Percentiles rank a stretch among this genome's conserved stretches.
Evolutionary conservation across 2,888 invertebrate genomes (phyloP).

Genomic region (Meandrusa payeni): DNA sequence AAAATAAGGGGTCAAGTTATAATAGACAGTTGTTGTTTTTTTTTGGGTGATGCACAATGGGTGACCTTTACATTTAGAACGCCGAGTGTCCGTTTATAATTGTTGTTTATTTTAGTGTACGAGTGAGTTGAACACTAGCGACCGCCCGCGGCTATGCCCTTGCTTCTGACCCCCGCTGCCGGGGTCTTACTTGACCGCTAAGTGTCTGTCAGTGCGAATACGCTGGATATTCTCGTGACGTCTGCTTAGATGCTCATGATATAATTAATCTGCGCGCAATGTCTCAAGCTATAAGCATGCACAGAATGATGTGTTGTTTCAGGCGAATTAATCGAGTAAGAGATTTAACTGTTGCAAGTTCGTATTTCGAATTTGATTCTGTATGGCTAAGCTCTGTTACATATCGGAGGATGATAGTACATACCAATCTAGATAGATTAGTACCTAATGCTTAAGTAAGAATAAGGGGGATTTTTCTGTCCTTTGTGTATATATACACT

Average conservation of each 20-base stretch:
- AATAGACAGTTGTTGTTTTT: constrained; percentile 39
- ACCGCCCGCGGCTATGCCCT: constrained; percentile 32
- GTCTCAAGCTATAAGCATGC: constrained; percentile 12
- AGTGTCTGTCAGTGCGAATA: constrained; percentile 29
- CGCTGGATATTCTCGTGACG: constrained; percentile 6
- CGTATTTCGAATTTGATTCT: too few species aligned
- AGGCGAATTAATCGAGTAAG: constrained; percentile 6
- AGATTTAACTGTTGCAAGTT: too few species aligned
- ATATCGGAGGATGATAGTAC: too few species aligned
- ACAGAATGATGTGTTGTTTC: constrained; percentile 4
- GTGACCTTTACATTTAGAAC: constrained; percentile 54
- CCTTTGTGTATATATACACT: too few species aligned
- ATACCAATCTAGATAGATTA: too few species aligned
- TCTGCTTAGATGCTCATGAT: constrained; percentile 18
- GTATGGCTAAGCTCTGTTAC: too few species aligned
- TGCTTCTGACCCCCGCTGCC: constrained; percentile 29
- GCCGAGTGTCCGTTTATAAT: constrained; percentile 53
- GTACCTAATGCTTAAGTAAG: too few species aligned
- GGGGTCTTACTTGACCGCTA: constrained; percentile 29
- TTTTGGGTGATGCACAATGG: constrained; percentile 52
- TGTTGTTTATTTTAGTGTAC: constrained; percentile 53
- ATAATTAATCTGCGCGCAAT: constrained; percentile 18
- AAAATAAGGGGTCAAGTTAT: constrained; percentile 35
- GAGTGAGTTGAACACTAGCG: constrained; percentile 26
- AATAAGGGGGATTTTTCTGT: too few species aligned